Conservation (phyloP, 2,797 vertebrate species). For the Iguana delicatissima region DNA sequence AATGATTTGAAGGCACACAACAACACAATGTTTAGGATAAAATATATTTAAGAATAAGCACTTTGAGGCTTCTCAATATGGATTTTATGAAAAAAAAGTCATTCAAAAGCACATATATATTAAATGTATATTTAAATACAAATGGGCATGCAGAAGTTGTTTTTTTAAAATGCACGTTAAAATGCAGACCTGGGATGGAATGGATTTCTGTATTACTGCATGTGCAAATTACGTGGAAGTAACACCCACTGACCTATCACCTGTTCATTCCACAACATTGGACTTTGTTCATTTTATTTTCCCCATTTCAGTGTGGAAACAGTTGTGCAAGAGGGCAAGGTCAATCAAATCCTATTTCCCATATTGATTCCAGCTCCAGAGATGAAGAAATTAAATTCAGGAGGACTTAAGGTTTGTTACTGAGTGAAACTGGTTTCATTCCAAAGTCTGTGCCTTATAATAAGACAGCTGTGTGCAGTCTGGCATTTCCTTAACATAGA, state of each 20-base stretch:
- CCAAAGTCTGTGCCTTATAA: background rate
- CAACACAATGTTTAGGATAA: background rate
- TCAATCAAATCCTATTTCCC: background rate
- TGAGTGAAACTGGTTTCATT: background rate
- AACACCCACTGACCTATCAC: background rate
- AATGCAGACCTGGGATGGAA: background rate
- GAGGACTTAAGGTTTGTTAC: background rate
- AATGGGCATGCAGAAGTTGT: background rate
- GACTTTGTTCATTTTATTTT: background rate
- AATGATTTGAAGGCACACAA: too few species aligned
- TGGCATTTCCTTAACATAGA: background rate
- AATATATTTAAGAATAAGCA: background rate
- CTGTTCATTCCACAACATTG: background rate
- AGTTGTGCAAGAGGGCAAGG: background rate
- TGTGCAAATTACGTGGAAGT: too few species aligned
- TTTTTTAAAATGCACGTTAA: background rate
- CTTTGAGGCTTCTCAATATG: background rate
- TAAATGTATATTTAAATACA: background rate
- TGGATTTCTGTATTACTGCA: too few species aligned
- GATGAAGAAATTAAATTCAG: conserved; percentile 9
- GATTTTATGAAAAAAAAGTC: background rate
- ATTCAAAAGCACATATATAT: background rate
- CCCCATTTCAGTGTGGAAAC: background rate
- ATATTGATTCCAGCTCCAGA: conserved; percentile 10
- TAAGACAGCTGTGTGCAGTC: background rate